Base-by-base conservation (phyloP, 1,140 invertebrate genomes). In the Aradophagus sp. region DNA sequence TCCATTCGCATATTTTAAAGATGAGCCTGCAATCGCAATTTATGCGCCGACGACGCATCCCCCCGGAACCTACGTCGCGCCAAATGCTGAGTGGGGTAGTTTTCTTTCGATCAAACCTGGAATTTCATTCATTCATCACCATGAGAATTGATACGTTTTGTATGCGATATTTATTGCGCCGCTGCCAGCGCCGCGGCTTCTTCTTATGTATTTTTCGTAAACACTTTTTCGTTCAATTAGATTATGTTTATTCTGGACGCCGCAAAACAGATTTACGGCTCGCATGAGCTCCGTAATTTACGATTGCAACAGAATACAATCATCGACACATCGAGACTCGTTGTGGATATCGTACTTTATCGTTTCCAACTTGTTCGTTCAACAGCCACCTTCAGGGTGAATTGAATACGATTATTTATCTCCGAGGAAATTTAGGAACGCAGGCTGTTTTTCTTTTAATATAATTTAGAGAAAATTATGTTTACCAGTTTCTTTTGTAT, bases 1-100 rank as follows among this genome's bases (percentile, higher is more conserved):
- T 81, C 73, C 77, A 77, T 80, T 71, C 78, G 75, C 72, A 82
- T 82, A 80, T 79, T 80, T 80, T 81, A 81, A 80, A 82, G 79
- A 82, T 80, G 79, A 80, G 77, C 77, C 62, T 29, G 67, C 70
- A 74, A 82, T 79, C 42, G 69, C 70, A 77, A 82, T 80, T 80
- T 82, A 80, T 80, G 63, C 61, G 59, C 23, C 55, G 61, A 32
- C 53, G 68, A 55, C 19, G 55, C 47, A 41, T 47, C 39, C 59
- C 47, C 38, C 53, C 50, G 59, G 44, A 59, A 71, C 45, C 41
- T 35, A 39, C 32, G 59, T 42, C 52, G 55, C 59, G 61, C 47
- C 59, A 56, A 61, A 66, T 17, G 53, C 59, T 66, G 61, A 72
- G 55, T 72, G 48, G 48, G 61, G 45, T 61, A 72, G 61, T 72